These are phyloP conservation scores for Cyrtonyx montezumae DNA, from an alignment of 2,113 vertebrate genomes.

Conservation along the genomic window DNA sequence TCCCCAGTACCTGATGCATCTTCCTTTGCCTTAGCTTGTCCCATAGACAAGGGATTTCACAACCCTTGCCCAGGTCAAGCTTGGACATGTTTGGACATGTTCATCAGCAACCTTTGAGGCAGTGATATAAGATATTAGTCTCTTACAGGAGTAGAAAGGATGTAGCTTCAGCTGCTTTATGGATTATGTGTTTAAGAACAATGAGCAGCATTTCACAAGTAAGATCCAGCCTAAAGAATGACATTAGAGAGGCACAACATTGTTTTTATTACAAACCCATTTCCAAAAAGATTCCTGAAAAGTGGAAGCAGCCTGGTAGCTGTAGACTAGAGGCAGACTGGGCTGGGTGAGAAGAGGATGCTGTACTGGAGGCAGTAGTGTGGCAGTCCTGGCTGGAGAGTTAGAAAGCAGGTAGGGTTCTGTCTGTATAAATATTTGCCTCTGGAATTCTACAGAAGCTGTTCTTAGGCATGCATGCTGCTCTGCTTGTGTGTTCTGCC, in stretches of 20 bases:
- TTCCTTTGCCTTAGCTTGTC: neutral
- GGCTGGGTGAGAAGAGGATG: neutral
- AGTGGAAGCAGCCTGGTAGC: neutral
- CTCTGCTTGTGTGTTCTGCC: neutral
- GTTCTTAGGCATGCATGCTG: neutral
- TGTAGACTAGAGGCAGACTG: neutral
- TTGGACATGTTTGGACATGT: too few species aligned
- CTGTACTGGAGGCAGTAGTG: neutral
- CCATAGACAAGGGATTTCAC: too few species aligned
- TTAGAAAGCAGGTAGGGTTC: neutral
- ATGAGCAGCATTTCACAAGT: neutral
- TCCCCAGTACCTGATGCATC: neutral
- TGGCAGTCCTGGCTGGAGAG: accelerated
- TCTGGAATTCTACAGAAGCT: neutral
- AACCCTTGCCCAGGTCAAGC: too few species aligned
- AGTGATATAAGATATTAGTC: too few species aligned
- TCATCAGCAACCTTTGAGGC: too few species aligned
- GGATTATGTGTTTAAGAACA: neutral
- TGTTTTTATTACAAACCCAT: neutral
- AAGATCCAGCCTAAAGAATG: neutral
- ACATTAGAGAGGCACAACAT: neutral
- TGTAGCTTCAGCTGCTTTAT: neutral
- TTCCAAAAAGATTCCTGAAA: constrained; percentile 2
- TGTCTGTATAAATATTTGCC: neutral
- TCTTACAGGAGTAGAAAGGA: neutral